These are phyloP conservation scores for Trachelus tabidus DNA, from an alignment of 2,888 invertebrate species.

Conservation along the genomic window DNA sequence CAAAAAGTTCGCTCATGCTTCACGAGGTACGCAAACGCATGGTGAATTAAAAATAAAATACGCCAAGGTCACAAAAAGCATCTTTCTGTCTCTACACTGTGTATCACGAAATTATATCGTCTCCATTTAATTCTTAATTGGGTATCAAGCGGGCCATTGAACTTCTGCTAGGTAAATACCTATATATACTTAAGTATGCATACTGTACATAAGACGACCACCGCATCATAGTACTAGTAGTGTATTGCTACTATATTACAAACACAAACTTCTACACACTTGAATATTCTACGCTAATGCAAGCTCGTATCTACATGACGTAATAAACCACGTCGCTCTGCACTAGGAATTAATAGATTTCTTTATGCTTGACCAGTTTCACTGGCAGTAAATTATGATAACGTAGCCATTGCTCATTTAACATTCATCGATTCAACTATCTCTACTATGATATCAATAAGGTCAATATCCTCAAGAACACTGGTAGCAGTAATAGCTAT, in stretches of 20 bases:
- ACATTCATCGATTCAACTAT: neutral
- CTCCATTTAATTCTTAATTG: conserved; percentile 36
- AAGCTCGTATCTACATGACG: neutral
- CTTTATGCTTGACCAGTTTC: conserved; percentile 21
- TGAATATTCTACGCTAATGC: neutral
- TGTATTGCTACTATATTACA: neutral
- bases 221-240: neutral
- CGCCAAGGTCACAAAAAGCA: neutral
- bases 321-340: neutral
- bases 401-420: neutral
- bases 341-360: conserved; percentile 2
- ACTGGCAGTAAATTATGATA: conserved; percentile 5
- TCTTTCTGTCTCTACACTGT: neutral
- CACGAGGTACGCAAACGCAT: neutral
- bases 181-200: neutral
- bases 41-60: neutral
- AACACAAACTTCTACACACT: neutral
- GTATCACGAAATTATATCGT: neutral
- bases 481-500: conserved; percentile 6
- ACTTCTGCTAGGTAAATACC: conserved; percentile 18
- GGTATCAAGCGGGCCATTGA: conserved; percentile 45
- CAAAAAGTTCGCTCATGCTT: conserved; percentile 3
- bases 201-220: neutral
- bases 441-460: conserved; percentile 17
- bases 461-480: conserved; percentile 32